phyloP scores from a whole-genome alignment of 1,140 invertebrate species.

The Diorhabda carinulata region DNA sequence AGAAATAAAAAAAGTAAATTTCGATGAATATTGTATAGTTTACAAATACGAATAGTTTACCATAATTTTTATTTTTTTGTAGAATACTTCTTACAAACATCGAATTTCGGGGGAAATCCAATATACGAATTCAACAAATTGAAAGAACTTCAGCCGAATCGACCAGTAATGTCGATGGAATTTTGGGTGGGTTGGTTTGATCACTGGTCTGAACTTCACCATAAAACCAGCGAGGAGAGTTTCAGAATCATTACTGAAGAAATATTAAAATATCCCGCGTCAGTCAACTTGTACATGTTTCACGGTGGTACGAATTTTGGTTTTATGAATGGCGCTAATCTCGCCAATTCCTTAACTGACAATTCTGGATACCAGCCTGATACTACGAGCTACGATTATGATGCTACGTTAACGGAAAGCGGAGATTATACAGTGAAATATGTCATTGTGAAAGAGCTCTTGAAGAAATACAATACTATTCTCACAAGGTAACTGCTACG shows the following conservation, averaged over 20 bases:
- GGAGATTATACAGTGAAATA: conserved; percentile 52
- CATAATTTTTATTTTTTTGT: background rate
- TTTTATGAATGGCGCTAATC: conserved; percentile 62
- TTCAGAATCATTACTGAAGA: conserved; percentile 29
- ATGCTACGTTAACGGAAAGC: conserved; percentile 52
- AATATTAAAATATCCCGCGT: conserved; percentile 47
- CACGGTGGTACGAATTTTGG: conserved; percentile 69
- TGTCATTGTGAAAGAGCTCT: conserved; percentile 39
- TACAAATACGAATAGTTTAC: too few relatives aligned
- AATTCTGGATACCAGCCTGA: conserved; percentile 45
- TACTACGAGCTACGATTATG: conserved; percentile 55
- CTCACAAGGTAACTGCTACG: conserved; percentile 47
- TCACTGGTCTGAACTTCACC: conserved; percentile 40
- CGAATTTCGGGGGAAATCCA: conserved; percentile 52
- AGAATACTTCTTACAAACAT: conserved; percentile 47
- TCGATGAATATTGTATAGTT: too few relatives aligned
- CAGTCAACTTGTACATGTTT: conserved; percentile 69
- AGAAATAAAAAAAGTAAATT: too few relatives aligned
- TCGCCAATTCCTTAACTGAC: conserved; percentile 23
- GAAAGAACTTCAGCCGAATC: conserved; percentile 50
- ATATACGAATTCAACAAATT: conserved; percentile 46
- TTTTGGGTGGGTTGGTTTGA: conserved; percentile 67
- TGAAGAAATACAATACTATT: conserved; percentile 20
- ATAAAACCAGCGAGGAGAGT: conserved; percentile 24
- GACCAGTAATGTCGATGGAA: conserved; percentile 60